Evolutionary conservation across 2,797 vertebrate species (phyloP).

Genomic region (Aythya fuligula): DNA sequence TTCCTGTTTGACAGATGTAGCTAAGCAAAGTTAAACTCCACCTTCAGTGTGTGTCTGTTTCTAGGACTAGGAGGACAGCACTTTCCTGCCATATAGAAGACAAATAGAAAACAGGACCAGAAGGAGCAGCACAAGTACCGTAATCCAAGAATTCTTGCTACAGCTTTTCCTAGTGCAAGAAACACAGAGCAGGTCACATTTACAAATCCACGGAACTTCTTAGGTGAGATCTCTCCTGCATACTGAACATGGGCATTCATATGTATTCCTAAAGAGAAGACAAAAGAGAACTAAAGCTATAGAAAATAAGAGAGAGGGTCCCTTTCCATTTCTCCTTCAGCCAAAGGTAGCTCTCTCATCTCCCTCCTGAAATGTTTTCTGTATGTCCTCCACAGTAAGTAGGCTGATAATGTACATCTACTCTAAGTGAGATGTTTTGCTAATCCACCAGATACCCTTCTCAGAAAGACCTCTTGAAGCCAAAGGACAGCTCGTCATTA

Average conservation of each 20-base stretch:
- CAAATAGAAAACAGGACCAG: background rate
- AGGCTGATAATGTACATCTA: background rate
- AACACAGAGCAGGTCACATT: constrained; percentile 85
- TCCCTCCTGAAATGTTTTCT: background rate
- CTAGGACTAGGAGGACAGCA: background rate
- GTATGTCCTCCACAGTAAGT: background rate
- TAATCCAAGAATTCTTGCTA: constrained; percentile 90
- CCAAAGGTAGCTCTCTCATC: background rate
- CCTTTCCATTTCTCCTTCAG: background rate
- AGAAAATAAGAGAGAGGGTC: background rate
- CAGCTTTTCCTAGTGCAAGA: constrained; percentile 86
- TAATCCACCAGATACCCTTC: background rate
- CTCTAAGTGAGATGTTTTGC: background rate
- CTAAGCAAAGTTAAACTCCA: background rate
- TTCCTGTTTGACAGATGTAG: background rate
- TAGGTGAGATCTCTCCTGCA: constrained; percentile 90
- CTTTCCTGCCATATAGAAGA: background rate
- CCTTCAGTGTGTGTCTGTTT: background rate
- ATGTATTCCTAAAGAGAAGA: constrained; percentile 36
- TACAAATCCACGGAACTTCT: constrained; percentile 86
- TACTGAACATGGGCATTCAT: constrained; percentile 86
- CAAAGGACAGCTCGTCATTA: background rate
- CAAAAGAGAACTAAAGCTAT: background rate
- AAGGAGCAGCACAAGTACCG: constrained; percentile 74
- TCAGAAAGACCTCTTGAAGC: background rate